phyloP scores from a whole-genome alignment of 2,797 vertebrate species.

The Tangara arthus region DNA sequence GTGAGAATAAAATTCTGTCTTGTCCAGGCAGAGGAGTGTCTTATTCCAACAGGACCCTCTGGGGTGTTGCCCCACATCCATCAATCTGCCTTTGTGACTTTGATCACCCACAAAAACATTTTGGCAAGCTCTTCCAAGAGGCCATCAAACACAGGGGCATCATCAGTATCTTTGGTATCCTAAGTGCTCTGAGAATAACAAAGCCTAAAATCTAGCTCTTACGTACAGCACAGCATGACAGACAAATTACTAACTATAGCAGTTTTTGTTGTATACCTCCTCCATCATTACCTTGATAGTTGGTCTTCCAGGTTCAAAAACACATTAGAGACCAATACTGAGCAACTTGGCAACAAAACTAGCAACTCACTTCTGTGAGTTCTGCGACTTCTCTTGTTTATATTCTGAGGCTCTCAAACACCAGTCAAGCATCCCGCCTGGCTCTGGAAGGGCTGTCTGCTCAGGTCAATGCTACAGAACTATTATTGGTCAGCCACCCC shows the following conservation, averaged over 20 bases:
- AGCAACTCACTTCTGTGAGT: neutral
- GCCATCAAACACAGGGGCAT: neutral
- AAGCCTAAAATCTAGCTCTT: neutral
- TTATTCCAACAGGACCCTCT: neutral
- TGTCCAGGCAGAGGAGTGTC: neutral
- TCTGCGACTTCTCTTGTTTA: neutral
- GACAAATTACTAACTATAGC: neutral
- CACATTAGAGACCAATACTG: neutral
- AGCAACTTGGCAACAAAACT: neutral
- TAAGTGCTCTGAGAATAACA: neutral
- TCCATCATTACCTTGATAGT: neutral
- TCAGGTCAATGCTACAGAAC: rapidly evolving
- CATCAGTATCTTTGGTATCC: neutral
- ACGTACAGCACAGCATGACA: neutral
- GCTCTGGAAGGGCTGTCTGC: neutral
- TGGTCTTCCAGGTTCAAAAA: neutral
- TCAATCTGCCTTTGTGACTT: neutral
- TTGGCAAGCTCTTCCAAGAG: neutral
- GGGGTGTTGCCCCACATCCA: neutral
- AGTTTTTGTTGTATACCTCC: neutral
- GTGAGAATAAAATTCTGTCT: neutral
- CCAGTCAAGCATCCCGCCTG: neutral
- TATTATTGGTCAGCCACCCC: neutral
- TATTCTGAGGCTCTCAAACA: neutral
- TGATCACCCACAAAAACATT: neutral